These are phyloP conservation scores for Leptonema lineaticorne DNA, from an alignment of 1,140 invertebrate genomes.

Conservation along the genomic window DNA sequence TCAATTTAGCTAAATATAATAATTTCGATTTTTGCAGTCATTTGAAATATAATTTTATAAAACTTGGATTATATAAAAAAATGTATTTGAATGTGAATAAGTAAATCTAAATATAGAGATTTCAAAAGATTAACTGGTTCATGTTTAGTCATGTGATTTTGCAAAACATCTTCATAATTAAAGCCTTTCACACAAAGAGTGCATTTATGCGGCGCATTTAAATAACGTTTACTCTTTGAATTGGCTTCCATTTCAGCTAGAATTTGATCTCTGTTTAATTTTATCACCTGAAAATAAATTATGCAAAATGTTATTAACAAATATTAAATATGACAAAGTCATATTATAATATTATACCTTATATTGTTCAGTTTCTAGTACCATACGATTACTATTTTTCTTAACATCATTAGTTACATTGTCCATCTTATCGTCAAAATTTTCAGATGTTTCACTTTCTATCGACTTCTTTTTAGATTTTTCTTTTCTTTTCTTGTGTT, in stretches of 20 bases:
- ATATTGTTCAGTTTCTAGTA: constrained; percentile 38
- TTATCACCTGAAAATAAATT: constrained; percentile 29
- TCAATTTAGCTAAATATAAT: no score
- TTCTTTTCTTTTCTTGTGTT: constrained; percentile 22
- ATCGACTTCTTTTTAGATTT: constrained; percentile 2
- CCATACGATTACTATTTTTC: constrained; percentile 30
- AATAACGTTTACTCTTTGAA: constrained; percentile 44
- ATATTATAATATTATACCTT: constrained; percentile 25
- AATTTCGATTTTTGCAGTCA: no score
- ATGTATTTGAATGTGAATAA: no score
- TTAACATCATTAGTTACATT: not conserved
- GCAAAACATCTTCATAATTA: constrained; percentile 52
- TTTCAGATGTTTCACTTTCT: not conserved
- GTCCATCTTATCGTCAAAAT: not conserved
- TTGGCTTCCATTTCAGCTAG: constrained; percentile 25
- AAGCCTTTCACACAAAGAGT: constrained; percentile 51
- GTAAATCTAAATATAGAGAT: no score
- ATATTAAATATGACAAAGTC: not conserved
- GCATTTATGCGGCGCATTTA: constrained; percentile 48
- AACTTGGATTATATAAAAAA: not conserved
- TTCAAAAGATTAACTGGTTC: constrained; percentile 44
- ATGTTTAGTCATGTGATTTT: constrained; percentile 49
- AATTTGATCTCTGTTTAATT: constrained; percentile 33
- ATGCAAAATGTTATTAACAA: constrained; percentile 9
- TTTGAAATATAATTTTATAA: no score